Percentiles rank a stretch among this genome's conserved stretches.
These are phyloP conservation scores for Podarcis raffonei DNA, from an alignment of 2,113 vertebrate species.

Conservation along the genomic window DNA sequence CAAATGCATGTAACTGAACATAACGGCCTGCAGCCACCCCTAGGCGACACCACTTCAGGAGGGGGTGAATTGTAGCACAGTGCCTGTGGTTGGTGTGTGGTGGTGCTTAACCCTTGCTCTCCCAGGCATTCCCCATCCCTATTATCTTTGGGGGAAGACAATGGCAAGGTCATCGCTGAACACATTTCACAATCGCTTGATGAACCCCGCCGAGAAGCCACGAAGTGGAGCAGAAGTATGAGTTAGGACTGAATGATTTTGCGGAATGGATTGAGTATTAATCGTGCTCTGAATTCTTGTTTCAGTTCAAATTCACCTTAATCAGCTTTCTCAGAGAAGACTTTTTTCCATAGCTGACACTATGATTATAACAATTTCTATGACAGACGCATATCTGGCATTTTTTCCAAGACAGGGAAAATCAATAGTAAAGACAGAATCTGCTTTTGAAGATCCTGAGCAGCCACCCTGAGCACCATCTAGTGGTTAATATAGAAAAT, in stretches of 20 bases:
- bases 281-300: slow-evolving; percentile 1
- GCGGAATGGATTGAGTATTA: neutral
- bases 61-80: neutral
- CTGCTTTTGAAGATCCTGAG: neutral
- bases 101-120: neutral
- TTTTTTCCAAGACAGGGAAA: neutral
- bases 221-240: neutral
- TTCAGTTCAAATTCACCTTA: slow-evolving; percentile 9
- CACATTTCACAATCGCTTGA: neutral
- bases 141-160: neutral
- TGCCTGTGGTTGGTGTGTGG: neutral
- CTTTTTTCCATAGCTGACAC: slow-evolving; percentile 1
- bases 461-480: neutral
- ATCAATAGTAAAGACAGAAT: neutral
- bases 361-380: slow-evolving; percentile 5
- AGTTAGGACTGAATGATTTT: neutral
- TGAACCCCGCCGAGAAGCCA: neutral
- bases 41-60: neutral
- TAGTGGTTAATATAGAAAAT: neutral
- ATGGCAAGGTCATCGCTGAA: neutral
- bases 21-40: neutral
- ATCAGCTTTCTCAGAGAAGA: neutral
- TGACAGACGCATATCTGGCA: neutral
- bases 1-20: neutral
- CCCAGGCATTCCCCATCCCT: neutral